Evolutionary conservation across 2,113 vertebrate species (phyloP).

Genomic region (Macrotus californicus): DNA sequence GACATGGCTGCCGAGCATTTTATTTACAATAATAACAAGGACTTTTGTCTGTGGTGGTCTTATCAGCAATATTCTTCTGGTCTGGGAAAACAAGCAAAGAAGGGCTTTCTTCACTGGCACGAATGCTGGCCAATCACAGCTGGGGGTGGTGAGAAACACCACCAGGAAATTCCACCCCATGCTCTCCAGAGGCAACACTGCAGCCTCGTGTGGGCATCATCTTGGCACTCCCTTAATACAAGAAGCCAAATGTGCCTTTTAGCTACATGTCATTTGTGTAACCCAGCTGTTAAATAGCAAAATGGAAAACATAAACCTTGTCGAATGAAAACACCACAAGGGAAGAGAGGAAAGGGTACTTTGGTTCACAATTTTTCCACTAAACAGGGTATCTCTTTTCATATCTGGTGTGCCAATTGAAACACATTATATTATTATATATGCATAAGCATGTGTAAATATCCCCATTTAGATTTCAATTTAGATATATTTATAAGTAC

Average conservation of each 20-base stretch:
- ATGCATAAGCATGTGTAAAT: not conserved
- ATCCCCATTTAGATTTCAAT: not conserved
- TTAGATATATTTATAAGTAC: not conserved
- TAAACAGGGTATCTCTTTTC: not conserved
- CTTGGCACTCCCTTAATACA: not conserved
- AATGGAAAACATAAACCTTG: not conserved
- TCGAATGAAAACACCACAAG: constrained; percentile 1
- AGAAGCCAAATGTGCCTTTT: not conserved
- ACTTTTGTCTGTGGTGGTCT: not conserved
- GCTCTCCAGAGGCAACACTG: not conserved
- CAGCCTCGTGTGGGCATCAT: not conserved
- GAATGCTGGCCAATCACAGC: not conserved
- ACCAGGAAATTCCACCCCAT: not conserved
- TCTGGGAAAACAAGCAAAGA: not conserved
- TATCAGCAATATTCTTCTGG: constrained; percentile 4
- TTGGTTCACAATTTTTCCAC: not conserved
- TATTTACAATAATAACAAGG: not conserved
- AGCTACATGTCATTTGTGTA: constrained; percentile 9
- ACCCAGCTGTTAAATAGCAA: constrained; percentile 27
- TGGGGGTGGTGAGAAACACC: not conserved
- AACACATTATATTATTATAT: not conserved
- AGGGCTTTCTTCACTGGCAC: not conserved
- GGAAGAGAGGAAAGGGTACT: not conserved
- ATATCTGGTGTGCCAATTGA: not conserved
- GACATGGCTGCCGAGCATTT: not conserved